Evolutionary conservation across 2,113 vertebrate genomes (phyloP).

Genomic region (Seriola dumerili): DNA sequence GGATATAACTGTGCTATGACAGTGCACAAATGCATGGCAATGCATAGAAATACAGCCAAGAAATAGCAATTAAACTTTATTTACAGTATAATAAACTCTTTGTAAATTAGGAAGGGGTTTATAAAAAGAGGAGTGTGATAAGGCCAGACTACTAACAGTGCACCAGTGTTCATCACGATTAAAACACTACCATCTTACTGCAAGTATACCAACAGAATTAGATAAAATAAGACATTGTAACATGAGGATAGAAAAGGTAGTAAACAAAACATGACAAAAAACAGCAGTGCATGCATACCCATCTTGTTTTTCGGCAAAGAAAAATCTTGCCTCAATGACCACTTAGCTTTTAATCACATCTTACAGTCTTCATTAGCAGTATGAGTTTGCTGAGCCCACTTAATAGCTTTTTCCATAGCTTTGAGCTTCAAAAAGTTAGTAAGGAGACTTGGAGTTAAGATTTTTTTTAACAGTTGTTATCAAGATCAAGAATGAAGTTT

Average conservation of each 20-base stretch:
- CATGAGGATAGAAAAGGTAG: neutral
- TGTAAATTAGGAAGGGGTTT: neutral
- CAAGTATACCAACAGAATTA: neutral
- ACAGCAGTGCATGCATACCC: neutral
- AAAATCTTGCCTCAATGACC: too few relatives aligned
- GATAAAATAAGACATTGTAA: neutral
- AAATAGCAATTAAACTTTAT: constrained; percentile 31
- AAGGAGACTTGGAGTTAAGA: neutral
- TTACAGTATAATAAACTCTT: constrained; percentile 8
- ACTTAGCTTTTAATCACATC: too few relatives aligned
- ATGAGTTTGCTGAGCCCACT: too few relatives aligned
- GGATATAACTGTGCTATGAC: neutral
- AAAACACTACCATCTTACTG: neutral
- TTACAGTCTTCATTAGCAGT: too few relatives aligned
- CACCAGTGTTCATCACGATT: neutral
- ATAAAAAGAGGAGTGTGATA: neutral
- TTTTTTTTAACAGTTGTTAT: neutral
- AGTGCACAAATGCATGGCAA: neutral
- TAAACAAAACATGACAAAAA: neutral
- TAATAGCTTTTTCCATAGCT: too few relatives aligned
- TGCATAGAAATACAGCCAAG: neutral
- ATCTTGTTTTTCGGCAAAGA: neutral
- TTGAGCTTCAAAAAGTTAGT: neutral
- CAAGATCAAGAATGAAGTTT: neutral
- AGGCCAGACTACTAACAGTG: neutral